Evolutionary conservation across 37 sponge, comb jelly and placozoan genomes (phyloP).

Genomic region (Haliclona indistincta): DNA sequence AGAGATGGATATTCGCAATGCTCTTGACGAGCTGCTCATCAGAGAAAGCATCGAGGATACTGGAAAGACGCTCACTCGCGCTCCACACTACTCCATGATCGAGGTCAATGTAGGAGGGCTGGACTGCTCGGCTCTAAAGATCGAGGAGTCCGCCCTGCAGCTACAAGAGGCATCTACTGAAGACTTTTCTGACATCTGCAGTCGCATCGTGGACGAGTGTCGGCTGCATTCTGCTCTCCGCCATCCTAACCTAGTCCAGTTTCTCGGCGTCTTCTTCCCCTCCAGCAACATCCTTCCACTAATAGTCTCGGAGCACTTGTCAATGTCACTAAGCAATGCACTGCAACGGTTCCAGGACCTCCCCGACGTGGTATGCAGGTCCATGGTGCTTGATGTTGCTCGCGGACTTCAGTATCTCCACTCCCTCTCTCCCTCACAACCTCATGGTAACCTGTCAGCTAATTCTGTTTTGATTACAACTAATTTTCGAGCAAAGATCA

Average conservation of each 20-base stretch:
- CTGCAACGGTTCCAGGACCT: neutral
- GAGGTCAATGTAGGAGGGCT: constrained; percentile 3
- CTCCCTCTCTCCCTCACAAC: neutral
- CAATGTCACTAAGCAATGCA: neutral
- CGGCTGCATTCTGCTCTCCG: neutral
- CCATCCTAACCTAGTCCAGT: constrained; percentile 5
- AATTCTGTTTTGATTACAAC: neutral
- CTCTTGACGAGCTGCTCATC: neutral
- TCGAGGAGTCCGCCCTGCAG: neutral
- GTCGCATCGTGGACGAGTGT: neutral
- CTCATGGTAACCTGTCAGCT: constrained; percentile 6
- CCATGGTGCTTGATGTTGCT: neutral
- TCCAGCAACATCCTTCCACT: neutral
- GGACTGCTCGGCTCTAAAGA: neutral
- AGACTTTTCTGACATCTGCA: neutral
- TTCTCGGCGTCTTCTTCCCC: constrained; percentile 6
- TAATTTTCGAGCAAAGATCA: neutral
- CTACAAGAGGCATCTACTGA: neutral
- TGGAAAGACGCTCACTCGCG: neutral
- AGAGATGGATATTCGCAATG: neutral
- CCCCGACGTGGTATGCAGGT: neutral
- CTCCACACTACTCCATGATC: neutral
- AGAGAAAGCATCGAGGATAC: neutral
- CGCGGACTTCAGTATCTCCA: neutral
- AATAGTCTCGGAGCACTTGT: neutral